A percentile compares a stretch with the other conserved stretches of the same genome.
These are phyloP conservation scores for Nesidiocoris tenuis DNA, from an alignment of 2,888 invertebrate genomes.

Conservation along the genomic window DNA sequence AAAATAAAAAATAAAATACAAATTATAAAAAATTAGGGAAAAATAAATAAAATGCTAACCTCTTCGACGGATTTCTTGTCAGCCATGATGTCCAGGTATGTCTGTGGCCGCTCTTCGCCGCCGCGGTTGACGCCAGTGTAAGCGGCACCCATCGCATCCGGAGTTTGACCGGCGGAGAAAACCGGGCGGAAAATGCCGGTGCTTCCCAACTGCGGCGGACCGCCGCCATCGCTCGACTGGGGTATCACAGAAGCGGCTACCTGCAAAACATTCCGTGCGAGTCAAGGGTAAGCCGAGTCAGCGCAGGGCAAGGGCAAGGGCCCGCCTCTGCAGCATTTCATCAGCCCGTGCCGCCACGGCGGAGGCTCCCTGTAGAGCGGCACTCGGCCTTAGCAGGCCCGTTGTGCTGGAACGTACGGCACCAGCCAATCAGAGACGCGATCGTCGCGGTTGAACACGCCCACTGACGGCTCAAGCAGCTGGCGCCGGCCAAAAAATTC, in stretches of 20 bases:
- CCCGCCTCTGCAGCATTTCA: no score
- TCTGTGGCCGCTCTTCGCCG: conserved; percentile 52
- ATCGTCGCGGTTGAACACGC: no score
- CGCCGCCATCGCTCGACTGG: conserved; percentile 1
- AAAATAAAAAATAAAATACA: not conserved
- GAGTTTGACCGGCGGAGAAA: conserved; percentile 67
- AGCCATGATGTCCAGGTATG: conserved; percentile 74
- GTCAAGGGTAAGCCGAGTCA: no score
- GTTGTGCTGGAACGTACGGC: no score
- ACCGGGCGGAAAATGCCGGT: conserved; percentile 55
- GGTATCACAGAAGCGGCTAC: conserved; percentile 16
- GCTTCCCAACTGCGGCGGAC: not conserved
- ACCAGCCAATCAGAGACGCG: no score
- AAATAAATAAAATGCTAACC: conserved; percentile 48
- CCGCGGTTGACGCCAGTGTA: conserved; percentile 65
- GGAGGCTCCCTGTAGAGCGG: no score
- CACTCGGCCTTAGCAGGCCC: no score
- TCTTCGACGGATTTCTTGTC: conserved; percentile 75
- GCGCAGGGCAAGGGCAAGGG: no score
- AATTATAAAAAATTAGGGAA: not conserved
- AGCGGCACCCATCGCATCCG: conserved; percentile 76
- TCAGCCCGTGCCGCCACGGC: no score
- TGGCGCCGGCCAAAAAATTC: no score
- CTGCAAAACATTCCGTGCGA: no score
- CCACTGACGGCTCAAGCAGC: no score